phyloP scores from a whole-genome alignment of 2,888 invertebrate genomes.

The Plagodis pulveraria region DNA sequence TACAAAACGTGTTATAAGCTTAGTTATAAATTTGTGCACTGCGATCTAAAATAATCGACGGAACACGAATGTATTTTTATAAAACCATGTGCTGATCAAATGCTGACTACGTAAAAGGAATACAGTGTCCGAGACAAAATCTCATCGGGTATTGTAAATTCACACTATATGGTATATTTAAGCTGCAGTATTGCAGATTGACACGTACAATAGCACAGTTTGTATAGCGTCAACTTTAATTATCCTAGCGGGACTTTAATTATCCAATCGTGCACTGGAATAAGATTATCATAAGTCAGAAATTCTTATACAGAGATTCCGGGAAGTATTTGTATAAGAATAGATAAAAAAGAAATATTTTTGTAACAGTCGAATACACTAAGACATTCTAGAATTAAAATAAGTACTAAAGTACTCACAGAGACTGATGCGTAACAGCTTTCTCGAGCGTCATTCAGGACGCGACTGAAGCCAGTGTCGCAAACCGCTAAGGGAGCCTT shows the following conservation, averaged over 20 bases:
- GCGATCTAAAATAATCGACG: constrained; percentile 6
- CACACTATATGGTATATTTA: too few species aligned
- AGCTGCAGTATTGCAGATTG: too few species aligned
- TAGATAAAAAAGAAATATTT: too few species aligned
- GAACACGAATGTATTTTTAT: constrained; percentile 13
- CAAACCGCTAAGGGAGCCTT: constrained; percentile 1
- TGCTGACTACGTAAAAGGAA: not conserved
- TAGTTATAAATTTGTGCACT: not conserved
- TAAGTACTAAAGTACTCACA: constrained; percentile 17
- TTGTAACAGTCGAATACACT: not conserved
- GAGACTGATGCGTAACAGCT: constrained; percentile 8
- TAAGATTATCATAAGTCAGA: too few species aligned
- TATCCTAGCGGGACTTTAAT: too few species aligned
- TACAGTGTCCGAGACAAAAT: too few species aligned
- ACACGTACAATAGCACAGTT: too few species aligned
- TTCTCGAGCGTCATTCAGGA: constrained; percentile 24
- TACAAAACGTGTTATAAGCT: not conserved
- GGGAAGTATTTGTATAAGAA: too few species aligned
- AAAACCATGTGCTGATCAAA: not conserved
- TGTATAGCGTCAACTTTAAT: too few species aligned
- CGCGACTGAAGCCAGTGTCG: constrained; percentile 27
- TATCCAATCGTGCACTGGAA: too few species aligned
- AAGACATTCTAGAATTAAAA: constrained; percentile 1
- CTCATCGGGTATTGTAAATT: too few species aligned
- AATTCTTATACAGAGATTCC: too few species aligned